Evolutionary conservation across 1,140 invertebrate genomes (phyloP).

Genomic region (Diuraphis noxia): DNA sequence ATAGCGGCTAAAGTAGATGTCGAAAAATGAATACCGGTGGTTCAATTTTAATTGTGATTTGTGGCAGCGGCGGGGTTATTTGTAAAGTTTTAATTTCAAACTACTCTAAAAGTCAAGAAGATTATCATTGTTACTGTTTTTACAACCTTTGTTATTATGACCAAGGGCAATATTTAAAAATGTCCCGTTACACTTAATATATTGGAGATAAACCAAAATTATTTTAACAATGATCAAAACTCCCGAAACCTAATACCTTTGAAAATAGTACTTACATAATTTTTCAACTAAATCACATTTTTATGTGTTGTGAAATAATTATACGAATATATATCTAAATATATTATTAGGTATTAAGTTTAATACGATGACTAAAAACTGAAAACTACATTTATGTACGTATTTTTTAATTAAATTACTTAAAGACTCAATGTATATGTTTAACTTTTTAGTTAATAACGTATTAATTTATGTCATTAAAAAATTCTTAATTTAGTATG

Average conservation of each 20-base stretch:
- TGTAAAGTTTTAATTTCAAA: slow-evolving; percentile 37
- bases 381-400: background rate
- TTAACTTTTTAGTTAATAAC: background rate
- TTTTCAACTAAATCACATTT: background rate
- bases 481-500: background rate
- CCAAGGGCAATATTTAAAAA: background rate
- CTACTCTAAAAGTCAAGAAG: slow-evolving; percentile 7
- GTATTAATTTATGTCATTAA: background rate
- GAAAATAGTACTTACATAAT: background rate
- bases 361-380: background rate
- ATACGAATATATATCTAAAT: background rate
- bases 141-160: background rate
- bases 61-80: slow-evolving; percentile 27
- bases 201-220: background rate
- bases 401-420: background rate
- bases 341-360: background rate
- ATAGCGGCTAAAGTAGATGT: slow-evolving; percentile 21
- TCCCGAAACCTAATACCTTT: background rate
- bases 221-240: background rate
- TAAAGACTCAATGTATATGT: background rate
- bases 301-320: background rate
- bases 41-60: slow-evolving; percentile 43
- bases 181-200: background rate
- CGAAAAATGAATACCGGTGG: slow-evolving; percentile 37
- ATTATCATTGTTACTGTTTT: slow-evolving; percentile 43